phyloP scores from a whole-genome alignment of 2,113 vertebrate genomes.

The Lates calcarifer region DNA sequence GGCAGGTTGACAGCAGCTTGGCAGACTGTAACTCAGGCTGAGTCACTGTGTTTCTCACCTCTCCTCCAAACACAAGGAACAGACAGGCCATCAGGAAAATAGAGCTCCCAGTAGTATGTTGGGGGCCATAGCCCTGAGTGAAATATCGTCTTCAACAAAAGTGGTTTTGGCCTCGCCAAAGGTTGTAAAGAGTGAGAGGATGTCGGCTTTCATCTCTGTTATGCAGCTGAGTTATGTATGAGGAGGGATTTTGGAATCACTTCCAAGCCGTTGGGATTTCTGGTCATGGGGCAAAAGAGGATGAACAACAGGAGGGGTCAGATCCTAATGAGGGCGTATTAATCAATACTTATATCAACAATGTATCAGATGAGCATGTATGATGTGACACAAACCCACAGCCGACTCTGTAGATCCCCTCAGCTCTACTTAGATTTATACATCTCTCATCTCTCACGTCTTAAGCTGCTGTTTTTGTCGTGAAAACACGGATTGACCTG shows the following conservation, averaged over 20 bases:
- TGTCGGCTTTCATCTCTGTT: neutral
- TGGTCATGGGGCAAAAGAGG: neutral
- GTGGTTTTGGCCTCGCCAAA: neutral
- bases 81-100: slow-evolving; percentile 48
- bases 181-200: neutral
- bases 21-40: slow-evolving; percentile 56
- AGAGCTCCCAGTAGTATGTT: neutral
- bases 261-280: neutral
- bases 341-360: neutral
- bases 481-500: too few relatives aligned
- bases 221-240: neutral
- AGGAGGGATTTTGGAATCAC: neutral
- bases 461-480: too few relatives aligned
- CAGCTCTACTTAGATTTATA: too few relatives aligned
- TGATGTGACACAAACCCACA: too few relatives aligned
- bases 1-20: slow-evolving; percentile 61
- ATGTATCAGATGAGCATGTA: neutral
- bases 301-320: too few relatives aligned
- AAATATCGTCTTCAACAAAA: slow-evolving; percentile 39
- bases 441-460: too few relatives aligned
- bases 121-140: neutral
- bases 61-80: slow-evolving; percentile 44
- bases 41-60: slow-evolving; percentile 63
- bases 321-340: too few relatives aligned
- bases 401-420: too few relatives aligned